Evolutionary conservation across 1,140 invertebrate genomes (phyloP), one percentile per base, ranked within the genome.

Genomic region (Apis florea): DNA sequence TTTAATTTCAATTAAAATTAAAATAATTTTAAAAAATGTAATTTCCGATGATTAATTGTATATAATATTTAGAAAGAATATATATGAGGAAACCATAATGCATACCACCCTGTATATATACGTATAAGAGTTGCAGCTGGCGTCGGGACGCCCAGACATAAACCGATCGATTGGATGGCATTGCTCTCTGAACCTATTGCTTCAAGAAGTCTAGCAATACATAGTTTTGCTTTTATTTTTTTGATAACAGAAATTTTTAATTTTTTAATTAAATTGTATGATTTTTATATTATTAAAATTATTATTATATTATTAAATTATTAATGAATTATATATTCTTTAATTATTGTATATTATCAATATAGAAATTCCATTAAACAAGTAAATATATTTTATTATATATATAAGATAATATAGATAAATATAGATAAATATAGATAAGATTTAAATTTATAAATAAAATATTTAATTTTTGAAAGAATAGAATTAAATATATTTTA

Each of bases 111-210:
- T 67, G 53, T 67, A 51, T 51, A 69, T 69, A 47, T 70, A 79
- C 26, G 21, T 40, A 54, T 47, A 63, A 68, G 72, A 71, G 21
- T 66, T 81, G 79, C 79, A 81, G 79, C 79, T 75, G 75, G 81
- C 85, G 85, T 87, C 81, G 83, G 71, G 81, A 85, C 85, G 86
- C 82, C 84, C 85, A 88, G 85, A 86, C 88, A 59, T 88, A 84
- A 88, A 85, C 83, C 87, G 83, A 89, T 89, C 88, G 88, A 89
- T 89, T 68, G 81, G 58, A 56, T 74, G 67, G 72, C 80, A 83
- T 78, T 73, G 83, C 73, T 82, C 73, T 76, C 71, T 61, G 59
- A 83, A 66, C 76, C 54, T 75, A 78, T 82, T 77, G 73, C 79
- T 47, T 58, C 26, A 26, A 64, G 59, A 40, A 73, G 78, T 73